Evolutionary conservation across 2,888 invertebrate genomes (phyloP), one percentile per base, ranked within the genome.

Genomic region (Melanostoma scalare): DNA sequence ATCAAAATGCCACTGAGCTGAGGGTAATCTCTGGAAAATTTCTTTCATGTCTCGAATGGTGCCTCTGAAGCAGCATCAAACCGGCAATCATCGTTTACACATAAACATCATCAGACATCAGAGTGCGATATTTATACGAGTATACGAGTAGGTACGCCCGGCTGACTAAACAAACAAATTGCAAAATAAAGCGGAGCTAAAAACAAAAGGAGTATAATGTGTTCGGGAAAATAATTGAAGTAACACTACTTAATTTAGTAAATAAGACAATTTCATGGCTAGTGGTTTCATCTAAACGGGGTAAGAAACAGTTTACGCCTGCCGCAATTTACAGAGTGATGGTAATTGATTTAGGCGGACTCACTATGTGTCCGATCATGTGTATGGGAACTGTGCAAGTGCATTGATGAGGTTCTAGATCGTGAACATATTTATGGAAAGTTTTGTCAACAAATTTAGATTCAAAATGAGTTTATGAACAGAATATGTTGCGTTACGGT

Each of bases 211-310:
- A 65, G 20, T 20, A 56, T 56, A 46, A 53, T 48, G 40, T 77
- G 69, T 68, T 55, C 46, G 69, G 50, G 42, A 52, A 63, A 78
- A 73, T 61, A 81, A 81, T 81, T 67, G 77, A 78, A 63, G 73
- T 69, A 74, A 78, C 73, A 78, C 67, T 69, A 53, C 40, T 82
- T 78, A 82, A 78, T 73, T 78, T 68, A 38, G 31, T 55, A 31
- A 30, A 50, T 8, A 68, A 61, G 73, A 78, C 78, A 82, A 82
- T 82, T 82, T 73, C 73, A 73, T 58, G 69, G 63, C 44, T 65
- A 69, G 68, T 69, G 52, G 79, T 56, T 84, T 42, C 61, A 71
- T 42, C 33, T 9, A 50, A 80, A 36, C 38, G 46, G n/a, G 55
- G 76, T 48, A 48, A 20, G 20, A 20, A 20, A 50, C 42, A 67